phyloP scores from a whole-genome alignment of 2,888 invertebrate species.

The Drosophila mimetica region DNA sequence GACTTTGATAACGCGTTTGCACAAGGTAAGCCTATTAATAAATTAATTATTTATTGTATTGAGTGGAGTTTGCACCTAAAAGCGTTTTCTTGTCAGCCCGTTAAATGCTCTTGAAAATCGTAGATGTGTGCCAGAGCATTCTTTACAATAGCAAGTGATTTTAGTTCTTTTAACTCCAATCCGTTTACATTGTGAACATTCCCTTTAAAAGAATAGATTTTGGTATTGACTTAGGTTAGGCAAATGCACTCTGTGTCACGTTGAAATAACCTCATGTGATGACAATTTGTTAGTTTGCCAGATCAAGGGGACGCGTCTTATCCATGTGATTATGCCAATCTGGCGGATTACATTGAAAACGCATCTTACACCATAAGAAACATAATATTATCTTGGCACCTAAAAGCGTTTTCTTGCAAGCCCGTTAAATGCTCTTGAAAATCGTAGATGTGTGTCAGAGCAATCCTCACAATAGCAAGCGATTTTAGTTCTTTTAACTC shows the following conservation, averaged over 20 bases:
- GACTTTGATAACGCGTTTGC: constrained; percentile 93
- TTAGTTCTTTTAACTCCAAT: constrained; percentile 22
- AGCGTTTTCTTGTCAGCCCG: constrained; percentile 68
- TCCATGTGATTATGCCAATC: constrained; percentile 54
- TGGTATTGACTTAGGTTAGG: constrained; percentile 8
- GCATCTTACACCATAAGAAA: constrained; percentile 2
- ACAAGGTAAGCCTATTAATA: constrained; percentile 88
- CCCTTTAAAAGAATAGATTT: background rate
- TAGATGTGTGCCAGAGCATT: constrained; percentile 64
- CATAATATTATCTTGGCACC: constrained; percentile 36
- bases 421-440: constrained; percentile 63
- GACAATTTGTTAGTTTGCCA: constrained; percentile 74
- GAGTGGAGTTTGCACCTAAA: constrained; percentile 58
- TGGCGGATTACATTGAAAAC: constrained; percentile 61
- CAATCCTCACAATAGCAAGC: constrained; percentile 59
- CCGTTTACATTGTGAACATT: constrained; percentile 48
- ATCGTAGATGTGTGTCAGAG: constrained; percentile 72
- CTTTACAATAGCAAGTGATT: constrained; percentile 55
- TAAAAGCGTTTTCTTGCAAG: constrained; percentile 71
- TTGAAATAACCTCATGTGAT: constrained; percentile 56
- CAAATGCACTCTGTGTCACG: constrained; percentile 75
- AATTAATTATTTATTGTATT: no score
- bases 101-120: constrained; percentile 69
- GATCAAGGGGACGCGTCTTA: constrained; percentile 59
- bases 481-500: constrained; percentile 38